A percentile compares a stretch with the other conserved stretches of the same genome.
Conservation (phyloP, 2,888 invertebrate genomes). For the Metacarcinus magister region DNA sequence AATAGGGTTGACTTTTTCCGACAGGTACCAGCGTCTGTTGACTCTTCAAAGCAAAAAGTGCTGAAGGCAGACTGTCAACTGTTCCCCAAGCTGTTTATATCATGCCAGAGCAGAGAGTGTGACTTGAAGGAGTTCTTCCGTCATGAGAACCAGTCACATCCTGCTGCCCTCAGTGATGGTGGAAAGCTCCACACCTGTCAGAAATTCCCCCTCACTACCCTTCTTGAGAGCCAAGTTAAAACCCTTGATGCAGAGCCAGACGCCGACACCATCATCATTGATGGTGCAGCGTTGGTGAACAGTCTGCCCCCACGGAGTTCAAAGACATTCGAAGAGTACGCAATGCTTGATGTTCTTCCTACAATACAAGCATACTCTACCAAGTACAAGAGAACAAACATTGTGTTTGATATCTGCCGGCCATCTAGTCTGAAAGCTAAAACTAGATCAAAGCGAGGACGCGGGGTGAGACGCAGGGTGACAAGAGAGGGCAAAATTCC, state of each 20-base stretch:
- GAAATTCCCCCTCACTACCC: not conserved
- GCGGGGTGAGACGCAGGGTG: not conserved
- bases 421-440: slow-evolving; percentile 13
- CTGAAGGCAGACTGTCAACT: not conserved
- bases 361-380: not conserved
- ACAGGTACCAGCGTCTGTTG: not conserved
- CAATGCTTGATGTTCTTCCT: not conserved
- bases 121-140: slow-evolving; percentile 49
- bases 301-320: not conserved
- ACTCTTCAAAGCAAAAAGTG: not conserved
- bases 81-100: slow-evolving; percentile 10
- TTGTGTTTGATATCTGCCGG: slow-evolving; percentile 22
- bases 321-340: slow-evolving; percentile 37
- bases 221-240: not conserved
- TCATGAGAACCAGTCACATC: slow-evolving; percentile 32
- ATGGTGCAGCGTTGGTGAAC: not conserved
- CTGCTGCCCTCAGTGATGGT: not conserved
- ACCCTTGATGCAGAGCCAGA: not conserved
- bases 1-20: slow-evolving; percentile 39
- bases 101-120: slow-evolving; percentile 26
- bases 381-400: slow-evolving; percentile 50
- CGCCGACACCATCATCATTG: not conserved
- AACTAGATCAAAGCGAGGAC: not conserved
- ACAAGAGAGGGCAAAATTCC: not conserved
- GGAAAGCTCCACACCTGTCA: not conserved